Base-by-base conservation (phyloP, 2,888 invertebrate species). In the Cephus runcator region DNA sequence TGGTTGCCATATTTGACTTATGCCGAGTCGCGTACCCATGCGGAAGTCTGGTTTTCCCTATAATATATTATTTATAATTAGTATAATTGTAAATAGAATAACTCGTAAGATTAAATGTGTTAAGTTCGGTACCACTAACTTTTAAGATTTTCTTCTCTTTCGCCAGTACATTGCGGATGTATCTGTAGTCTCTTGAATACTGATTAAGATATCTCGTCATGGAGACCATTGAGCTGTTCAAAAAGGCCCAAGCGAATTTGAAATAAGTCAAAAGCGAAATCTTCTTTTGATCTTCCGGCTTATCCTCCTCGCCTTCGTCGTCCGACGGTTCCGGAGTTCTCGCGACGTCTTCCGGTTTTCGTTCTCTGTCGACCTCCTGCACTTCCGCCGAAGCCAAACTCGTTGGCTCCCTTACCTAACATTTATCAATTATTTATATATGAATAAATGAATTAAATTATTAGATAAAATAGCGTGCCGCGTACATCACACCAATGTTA, bases 151-250 rank as follows among this genome's bases (percentile, higher is more conserved):
- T 96, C 92, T 98, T 98, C 90, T 99, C 99, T 80, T 95, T 94
- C 0, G 96, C 95, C 77, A 99, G 93, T 36, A 97, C 96, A 84
- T 95, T 95, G 34, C 98, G 96, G 0, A 99, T 98, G 90, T 98
- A 98, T 88, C 99, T 94, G 92, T 99, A 99, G 92, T 99, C 98
- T 77, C 96, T 94, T 0, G 99, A 99, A 87, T 97, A 95, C 86
- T 94, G 94, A 93, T 99, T 98, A 79, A 99, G 93, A 85, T 96
- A 94, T 77, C 94, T 94, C 3, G 98, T 98, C 76, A 97, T 88
- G 34, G 97, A 96, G 76, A 97, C 96, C 91, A 98, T 93, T 11
- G 94, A 90, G 86, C 97, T 97, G 83, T 95, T 95, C 77, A 97
- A 90, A 86, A 98, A 95, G 33, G 95, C 95, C 93, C 94, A 94